Percentiles rank a stretch among this genome's conserved stretches.
Conservation (phyloP, 2,797 vertebrate genomes). For the Artibeus lituratus region DNA sequence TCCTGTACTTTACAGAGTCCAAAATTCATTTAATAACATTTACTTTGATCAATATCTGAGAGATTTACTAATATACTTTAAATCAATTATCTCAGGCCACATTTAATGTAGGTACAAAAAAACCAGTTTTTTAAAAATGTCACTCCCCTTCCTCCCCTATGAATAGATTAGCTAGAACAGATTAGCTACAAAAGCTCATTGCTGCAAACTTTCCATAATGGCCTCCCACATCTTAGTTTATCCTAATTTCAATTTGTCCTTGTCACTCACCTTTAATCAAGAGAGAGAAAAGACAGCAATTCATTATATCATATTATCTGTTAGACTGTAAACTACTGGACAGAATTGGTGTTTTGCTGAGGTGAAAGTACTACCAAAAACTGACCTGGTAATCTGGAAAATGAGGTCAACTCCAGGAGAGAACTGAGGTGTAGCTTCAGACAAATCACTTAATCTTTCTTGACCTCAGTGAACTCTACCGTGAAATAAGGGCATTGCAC, state of each 20-base stretch:
- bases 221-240: background rate
- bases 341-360: background rate
- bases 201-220: background rate
- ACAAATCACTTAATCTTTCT: constrained; percentile 43
- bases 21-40: background rate
- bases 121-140: background rate
- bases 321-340: background rate
- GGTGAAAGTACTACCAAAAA: background rate
- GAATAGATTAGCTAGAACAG: background rate
- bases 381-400: constrained; percentile 44
- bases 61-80: background rate
- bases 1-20: background rate
- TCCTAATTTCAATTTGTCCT: background rate
- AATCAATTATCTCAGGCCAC: background rate
- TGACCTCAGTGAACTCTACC: background rate
- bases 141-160: background rate
- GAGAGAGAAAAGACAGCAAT: background rate
- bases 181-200: background rate
- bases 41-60: background rate
- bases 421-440: background rate
- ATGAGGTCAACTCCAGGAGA: constrained; percentile 35
- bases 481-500: background rate
- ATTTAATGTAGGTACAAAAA: background rate
- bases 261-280: background rate
- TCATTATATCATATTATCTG: background rate